These are phyloP conservation scores for Ctenomys sociabilis DNA, from an alignment of 2,113 vertebrate genomes.

Conservation along the genomic window DNA sequence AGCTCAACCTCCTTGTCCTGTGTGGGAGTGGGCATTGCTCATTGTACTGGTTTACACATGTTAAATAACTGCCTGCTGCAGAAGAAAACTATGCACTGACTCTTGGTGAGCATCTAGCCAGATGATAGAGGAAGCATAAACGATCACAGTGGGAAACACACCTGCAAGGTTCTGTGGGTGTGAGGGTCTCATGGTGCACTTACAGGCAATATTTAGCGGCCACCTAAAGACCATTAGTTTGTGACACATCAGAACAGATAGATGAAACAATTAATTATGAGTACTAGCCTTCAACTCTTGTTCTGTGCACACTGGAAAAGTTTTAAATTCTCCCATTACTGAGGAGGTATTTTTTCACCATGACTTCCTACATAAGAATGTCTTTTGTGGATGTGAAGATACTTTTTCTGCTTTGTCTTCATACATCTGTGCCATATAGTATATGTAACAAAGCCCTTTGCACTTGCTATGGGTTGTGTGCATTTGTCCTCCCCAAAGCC, in stretches of 20 bases:
- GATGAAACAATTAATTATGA: not conserved
- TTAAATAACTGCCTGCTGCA: not conserved
- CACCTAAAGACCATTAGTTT: not conserved
- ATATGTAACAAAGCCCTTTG: not conserved
- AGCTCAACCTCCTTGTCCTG: not conserved
- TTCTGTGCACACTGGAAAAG: not conserved
- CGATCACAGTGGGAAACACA: rapidly evolving
- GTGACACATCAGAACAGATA: too few species aligned
- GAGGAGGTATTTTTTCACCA: not conserved
- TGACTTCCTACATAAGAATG: not conserved
- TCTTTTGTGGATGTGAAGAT: not conserved
- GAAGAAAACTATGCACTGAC: not conserved
- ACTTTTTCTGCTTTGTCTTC: not conserved
- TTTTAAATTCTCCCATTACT: not conserved
- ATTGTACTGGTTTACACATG: not conserved
- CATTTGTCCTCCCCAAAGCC: too few species aligned
- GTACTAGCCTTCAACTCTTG: not conserved
- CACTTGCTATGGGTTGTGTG: not conserved
- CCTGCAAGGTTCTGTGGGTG: rapidly evolving
- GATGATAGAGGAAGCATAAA: too few species aligned
- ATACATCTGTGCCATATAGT: not conserved
- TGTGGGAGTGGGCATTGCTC: not conserved
- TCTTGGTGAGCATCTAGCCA: not conserved
- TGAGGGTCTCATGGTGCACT: rapidly evolving
- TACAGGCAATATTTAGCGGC: not conserved